Conservation (phyloP, 2,113 vertebrate genomes). For the Dromiciops gliroides region DNA sequence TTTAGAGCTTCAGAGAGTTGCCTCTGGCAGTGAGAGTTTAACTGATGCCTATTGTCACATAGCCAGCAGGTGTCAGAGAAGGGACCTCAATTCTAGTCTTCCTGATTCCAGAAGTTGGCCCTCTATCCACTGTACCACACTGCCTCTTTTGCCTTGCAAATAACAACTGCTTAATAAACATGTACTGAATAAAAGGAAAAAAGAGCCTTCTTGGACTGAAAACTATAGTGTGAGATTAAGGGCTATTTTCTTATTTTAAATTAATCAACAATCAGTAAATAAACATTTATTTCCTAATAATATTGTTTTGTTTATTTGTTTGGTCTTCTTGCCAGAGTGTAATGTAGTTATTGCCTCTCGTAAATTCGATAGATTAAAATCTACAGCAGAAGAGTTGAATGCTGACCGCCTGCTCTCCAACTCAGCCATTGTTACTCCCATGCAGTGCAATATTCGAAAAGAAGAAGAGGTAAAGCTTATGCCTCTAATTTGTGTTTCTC, state of each 20-base stretch:
- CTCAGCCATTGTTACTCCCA: slow-evolving; percentile 84
- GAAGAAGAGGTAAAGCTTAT: slow-evolving; percentile 89
- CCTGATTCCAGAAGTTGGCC: not conserved
- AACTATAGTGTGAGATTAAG: not conserved
- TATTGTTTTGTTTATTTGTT: not conserved
- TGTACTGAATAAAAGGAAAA: not conserved
- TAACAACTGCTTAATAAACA: not conserved
- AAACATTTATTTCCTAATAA: not conserved
- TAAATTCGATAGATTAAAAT: slow-evolving; percentile 87
- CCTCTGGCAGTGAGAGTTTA: not conserved
- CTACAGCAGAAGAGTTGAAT: slow-evolving; percentile 86
- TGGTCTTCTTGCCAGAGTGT: slow-evolving; percentile 86
- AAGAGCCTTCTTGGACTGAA: not conserved
- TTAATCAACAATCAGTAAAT: no score
- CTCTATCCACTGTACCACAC: not conserved
- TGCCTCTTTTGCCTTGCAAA: not conserved
- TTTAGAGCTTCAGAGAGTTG: not conserved
- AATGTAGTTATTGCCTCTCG: slow-evolving; percentile 94
- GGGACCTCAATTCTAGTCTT: not conserved
- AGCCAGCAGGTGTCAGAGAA: not conserved
- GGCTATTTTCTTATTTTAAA: not conserved
- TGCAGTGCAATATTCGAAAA: slow-evolving; percentile 92
- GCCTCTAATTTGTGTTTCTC: not conserved
- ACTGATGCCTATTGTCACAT: not conserved
- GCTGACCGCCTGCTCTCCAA: slow-evolving; percentile 78